Evolutionary conservation across 2,888 invertebrate species (phyloP).

Genomic region (Drosophila hawaiiensis): DNA sequence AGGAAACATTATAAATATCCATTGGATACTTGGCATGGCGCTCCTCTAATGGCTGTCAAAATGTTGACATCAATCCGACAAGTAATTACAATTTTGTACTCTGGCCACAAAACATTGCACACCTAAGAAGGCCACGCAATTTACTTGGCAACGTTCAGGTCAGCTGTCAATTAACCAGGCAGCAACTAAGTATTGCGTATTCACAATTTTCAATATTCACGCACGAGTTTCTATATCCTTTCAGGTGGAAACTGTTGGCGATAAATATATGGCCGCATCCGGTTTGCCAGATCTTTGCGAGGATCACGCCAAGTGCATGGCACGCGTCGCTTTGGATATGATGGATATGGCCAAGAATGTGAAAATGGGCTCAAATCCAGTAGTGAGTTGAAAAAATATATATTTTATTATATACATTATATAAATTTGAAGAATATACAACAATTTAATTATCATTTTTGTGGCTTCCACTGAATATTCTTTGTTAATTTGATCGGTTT

Average conservation of each 20-base stretch:
- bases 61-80: constrained; percentile 42
- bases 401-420: background rate
- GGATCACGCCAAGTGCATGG: constrained; percentile 96
- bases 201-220: constrained; percentile 9
- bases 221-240: constrained; percentile 25
- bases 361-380: constrained; percentile 93
- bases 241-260: constrained; percentile 98
- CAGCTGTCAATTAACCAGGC: constrained; percentile 53
- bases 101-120: constrained; percentile 21
- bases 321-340: constrained; percentile 95
- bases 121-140: constrained; percentile 16
- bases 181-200: background rate
- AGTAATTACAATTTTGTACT: constrained; percentile 60
- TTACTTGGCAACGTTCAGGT: constrained; percentile 39
- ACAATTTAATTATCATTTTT: background rate
- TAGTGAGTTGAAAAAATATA: constrained; percentile 87
- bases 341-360: constrained; percentile 96
- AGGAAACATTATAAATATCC: constrained; percentile 16
- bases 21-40: constrained; percentile 3
- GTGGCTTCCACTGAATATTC: background rate
- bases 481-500: background rate
- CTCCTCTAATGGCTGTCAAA: constrained; percentile 40
- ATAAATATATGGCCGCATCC: constrained; percentile 99
- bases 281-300: constrained; percentile 96
- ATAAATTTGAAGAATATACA: background rate